These are phyloP conservation scores for Laothoe populi DNA, from an alignment of 2,888 invertebrate species.

Conservation along the genomic window DNA sequence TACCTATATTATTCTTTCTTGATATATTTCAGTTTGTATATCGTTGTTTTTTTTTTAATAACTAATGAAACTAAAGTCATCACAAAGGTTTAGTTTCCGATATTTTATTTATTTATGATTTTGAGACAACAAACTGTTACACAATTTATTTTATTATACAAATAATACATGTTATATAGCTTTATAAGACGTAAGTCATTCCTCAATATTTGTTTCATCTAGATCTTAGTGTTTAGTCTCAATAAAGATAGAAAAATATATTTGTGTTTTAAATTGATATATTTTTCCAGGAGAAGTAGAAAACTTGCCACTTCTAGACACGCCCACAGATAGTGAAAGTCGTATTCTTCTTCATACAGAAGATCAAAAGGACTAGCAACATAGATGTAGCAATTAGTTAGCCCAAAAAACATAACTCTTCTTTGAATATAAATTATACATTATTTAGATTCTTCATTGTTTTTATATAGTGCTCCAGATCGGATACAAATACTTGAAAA, in stretches of 20 bases:
- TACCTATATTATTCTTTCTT: neutral
- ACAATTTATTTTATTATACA: too few relatives aligned
- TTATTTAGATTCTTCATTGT: too few relatives aligned
- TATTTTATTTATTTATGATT: too few relatives aligned
- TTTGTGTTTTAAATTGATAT: slow-evolving; percentile 28
- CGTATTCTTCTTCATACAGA: slow-evolving; percentile 67
- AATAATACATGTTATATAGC: neutral
- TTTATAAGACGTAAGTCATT: neutral
- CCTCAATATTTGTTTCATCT: neutral
- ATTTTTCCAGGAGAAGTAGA: slow-evolving; percentile 72
- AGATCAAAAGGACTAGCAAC: slow-evolving; percentile 54
- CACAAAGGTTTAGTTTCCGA: too few relatives aligned
- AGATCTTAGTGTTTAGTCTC: neutral
- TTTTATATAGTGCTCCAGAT: too few relatives aligned
- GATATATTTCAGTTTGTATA: neutral
- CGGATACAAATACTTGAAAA: too few relatives aligned
- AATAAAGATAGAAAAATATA: slow-evolving; percentile 21
- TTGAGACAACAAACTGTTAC: too few relatives aligned
- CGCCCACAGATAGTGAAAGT: slow-evolving; percentile 70
- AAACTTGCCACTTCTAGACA: slow-evolving; percentile 70
- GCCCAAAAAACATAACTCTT: slow-evolving; percentile 17
- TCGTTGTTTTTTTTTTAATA: too few relatives aligned
- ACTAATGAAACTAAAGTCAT: too few relatives aligned
- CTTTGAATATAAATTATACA: too few relatives aligned
- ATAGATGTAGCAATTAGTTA: neutral